Percentiles rank a stretch among this genome's conserved stretches.
Conservation (phyloP, 2,797 vertebrate genomes). For the Microctenopoma stevenorrisi region DNA sequence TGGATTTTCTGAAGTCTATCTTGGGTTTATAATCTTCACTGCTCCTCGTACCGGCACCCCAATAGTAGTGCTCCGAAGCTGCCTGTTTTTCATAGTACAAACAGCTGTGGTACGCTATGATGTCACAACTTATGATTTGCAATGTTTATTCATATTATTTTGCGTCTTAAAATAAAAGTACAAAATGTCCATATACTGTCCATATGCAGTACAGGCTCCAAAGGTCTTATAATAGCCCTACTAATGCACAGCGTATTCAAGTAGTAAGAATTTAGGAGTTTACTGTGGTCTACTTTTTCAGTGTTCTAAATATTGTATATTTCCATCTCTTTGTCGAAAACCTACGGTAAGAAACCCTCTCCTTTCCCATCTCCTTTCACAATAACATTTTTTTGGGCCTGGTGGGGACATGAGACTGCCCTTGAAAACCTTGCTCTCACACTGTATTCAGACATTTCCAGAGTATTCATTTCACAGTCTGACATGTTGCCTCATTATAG, state of each 20-base stretch:
- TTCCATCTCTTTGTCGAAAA: no score
- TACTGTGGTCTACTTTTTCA: no score
- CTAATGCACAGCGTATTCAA: no score
- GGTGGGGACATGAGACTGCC: background rate
- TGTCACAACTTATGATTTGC: no score
- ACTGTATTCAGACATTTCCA: background rate
- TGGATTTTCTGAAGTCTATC: background rate
- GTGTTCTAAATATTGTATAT: no score
- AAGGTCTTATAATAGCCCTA: no score
- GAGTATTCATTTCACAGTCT: slow-evolving; percentile 23
- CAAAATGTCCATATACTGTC: background rate
- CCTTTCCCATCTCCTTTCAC: background rate
- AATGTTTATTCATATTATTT: no score
- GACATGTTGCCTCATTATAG: slow-evolving; percentile 20
- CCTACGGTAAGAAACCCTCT: background rate
- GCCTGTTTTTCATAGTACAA: no score
- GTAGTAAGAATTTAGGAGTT: no score
- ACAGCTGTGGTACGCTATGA: no score
- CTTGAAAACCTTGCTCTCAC: background rate
- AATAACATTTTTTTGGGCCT: background rate
- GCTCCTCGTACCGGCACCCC: background rate
- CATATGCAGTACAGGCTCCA: no score
- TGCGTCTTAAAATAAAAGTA: background rate
- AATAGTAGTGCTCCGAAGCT: background rate
- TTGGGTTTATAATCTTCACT: background rate